These are phyloP conservation scores for Zaprionus obscuricornis DNA, from an alignment of 2,888 invertebrate genomes.

Conservation along the genomic window DNA sequence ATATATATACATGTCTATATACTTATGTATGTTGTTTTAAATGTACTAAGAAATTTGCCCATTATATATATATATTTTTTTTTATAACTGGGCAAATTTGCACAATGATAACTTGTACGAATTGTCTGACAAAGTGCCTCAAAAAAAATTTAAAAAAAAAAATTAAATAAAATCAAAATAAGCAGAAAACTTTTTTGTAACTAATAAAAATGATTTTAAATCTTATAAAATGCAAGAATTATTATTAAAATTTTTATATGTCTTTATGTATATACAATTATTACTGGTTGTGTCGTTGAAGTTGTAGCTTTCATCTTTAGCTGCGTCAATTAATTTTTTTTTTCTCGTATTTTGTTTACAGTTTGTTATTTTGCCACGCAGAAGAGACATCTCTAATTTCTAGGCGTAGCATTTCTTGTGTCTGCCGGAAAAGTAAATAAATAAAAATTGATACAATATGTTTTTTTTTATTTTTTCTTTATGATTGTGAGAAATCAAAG, in stretches of 20 bases:
- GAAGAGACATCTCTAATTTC: too few relatives aligned
- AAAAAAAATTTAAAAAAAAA: constrained; percentile 46
- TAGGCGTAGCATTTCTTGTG: constrained; percentile 19
- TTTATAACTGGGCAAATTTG: constrained; percentile 24
- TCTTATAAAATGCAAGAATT: constrained; percentile 15
- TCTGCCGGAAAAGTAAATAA: constrained; percentile 32
- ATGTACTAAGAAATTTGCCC: constrained; percentile 46
- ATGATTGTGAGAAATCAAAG: too few relatives aligned
- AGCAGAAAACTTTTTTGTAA: constrained; percentile 46
- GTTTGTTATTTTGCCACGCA: too few relatives aligned
- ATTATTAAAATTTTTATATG: too few relatives aligned
- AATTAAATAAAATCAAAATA: too few relatives aligned
- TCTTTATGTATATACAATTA: too few relatives aligned
- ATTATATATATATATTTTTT: too few relatives aligned
- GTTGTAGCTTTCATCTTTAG: neutral
- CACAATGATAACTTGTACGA: constrained; percentile 37
- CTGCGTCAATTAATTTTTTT: too few relatives aligned
- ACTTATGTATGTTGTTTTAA: constrained; percentile 55
- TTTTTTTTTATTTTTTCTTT: neutral
- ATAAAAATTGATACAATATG: neutral
- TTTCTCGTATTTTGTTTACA: neutral
- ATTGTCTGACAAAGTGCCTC: constrained; percentile 57
- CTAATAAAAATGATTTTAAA: constrained; percentile 66
- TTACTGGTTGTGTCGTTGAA: too few relatives aligned
- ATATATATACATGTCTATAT: constrained; percentile 13